Conservation (phyloP, 2,888 invertebrate species). For the Actias luna region DNA sequence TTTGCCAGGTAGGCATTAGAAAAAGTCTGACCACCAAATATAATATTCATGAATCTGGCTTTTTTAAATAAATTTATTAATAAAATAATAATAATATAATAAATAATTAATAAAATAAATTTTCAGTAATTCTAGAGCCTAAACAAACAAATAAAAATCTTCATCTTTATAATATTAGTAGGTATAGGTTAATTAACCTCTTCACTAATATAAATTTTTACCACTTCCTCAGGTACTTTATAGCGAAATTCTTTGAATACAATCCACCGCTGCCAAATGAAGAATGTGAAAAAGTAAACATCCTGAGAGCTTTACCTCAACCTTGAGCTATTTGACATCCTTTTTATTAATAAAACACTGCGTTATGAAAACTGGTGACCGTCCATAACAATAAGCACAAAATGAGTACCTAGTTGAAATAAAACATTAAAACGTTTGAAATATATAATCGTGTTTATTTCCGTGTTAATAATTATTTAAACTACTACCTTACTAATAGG, state of each 20-base stretch:
- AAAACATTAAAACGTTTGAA: not conserved
- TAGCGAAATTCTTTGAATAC: slow-evolving; percentile 72
- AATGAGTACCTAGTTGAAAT: not conserved
- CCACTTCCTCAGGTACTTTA: slow-evolving; percentile 62
- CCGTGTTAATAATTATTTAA: not conserved
- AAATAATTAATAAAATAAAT: too few relatives aligned
- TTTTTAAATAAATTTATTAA: too few relatives aligned
- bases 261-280: slow-evolving; percentile 43
- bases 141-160: too few relatives aligned
- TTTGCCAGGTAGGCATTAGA: too few relatives aligned
- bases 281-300: slow-evolving; percentile 36
- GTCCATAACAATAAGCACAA: not conserved
- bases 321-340: slow-evolving; percentile 2
- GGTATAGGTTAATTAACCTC: too few relatives aligned
- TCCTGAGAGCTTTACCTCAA: slow-evolving; percentile 8
- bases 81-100: too few relatives aligned
- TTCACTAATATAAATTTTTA: slow-evolving; percentile 4
- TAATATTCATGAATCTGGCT: too few relatives aligned
- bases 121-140: too few relatives aligned
- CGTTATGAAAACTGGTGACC: not conserved
- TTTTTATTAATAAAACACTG: not conserved
- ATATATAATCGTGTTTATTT: not conserved
- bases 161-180: too few relatives aligned
- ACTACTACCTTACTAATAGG: not conserved
- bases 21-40: too few relatives aligned